Base-by-base conservation (phyloP, 2,113 vertebrate species). In the Apodemus sylvaticus region DNA sequence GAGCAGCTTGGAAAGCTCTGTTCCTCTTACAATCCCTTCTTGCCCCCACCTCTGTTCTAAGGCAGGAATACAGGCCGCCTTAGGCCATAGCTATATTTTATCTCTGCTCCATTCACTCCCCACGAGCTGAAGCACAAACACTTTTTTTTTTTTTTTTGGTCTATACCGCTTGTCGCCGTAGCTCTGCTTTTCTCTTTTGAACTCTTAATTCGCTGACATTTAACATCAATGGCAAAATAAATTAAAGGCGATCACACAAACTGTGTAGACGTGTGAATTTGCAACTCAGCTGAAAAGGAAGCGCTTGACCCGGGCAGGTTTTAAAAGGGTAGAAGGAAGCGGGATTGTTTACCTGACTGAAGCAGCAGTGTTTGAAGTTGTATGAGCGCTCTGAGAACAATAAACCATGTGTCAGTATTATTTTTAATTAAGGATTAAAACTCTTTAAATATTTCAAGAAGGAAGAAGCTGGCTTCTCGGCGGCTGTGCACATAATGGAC, bases 401-500 rank as follows among this genome's bases (percentile, higher is more conserved):
- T 76, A 81, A 96, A 68, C 60, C 13, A 6, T 17, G 26, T 81
- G 48, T 82, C 78, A 94, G 31, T 93, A 89, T 90, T 70, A 48
- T 97, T 96, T 94, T 93, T 62, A 95, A 96, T 89, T 89, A 96
- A 91, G 71, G 39, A 85, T 48, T 87, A 87, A 93, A 93, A 16
- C 20, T 51, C 73, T 95, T 94, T 91, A 86, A 94, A 64, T 83
- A 95, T 53, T 70, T 89, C 19, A 53, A 79, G 48, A 90, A 95
- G 79, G 58, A 96, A 87, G 66, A 94, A 93, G 74, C 53, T 83
- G 34, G 2, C 55, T 86, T 91, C 62, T 91, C 73, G 77, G 71
- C 53, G 34, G 26, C 88, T 45, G 39, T 26, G 16, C 19, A 53
- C 94, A 64, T 66, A 89, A 89, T 48, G 20, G 88, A 94, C 42